A percentile compares a stretch with the other conserved stretches of the same genome.
Conservation (phyloP, 2,113 vertebrate genomes). For the Coptodon rendalli region DNA sequence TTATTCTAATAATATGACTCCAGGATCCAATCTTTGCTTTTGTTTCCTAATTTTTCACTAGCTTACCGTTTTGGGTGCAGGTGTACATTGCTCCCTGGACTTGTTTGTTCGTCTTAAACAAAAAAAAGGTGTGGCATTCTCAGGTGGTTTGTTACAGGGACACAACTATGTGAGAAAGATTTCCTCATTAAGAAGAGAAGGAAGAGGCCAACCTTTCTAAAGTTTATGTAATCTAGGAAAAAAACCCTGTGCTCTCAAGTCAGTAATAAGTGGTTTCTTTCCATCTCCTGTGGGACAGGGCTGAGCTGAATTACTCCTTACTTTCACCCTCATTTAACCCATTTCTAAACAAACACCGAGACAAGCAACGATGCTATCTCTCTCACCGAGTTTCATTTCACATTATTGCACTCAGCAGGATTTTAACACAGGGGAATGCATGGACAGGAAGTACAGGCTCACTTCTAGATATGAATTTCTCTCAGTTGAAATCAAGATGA, state of each 20-base stretch:
- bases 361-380: neutral
- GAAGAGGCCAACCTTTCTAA: neutral
- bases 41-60: neutral
- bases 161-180: neutral
- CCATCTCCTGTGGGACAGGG: neutral
- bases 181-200: neutral
- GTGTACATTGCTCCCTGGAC: neutral
- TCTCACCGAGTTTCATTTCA: neutral
- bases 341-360: neutral
- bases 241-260: neutral
- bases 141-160: neutral
- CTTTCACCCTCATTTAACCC: neutral
- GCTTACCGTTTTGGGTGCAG: neutral
- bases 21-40: neutral
- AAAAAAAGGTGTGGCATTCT: slow-evolving; percentile 9
- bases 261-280: neutral
- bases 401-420: neutral
- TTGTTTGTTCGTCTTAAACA: neutral
- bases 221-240: neutral
- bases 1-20: neutral
- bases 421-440: neutral
- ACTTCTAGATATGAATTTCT: neutral
- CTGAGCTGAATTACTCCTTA: neutral
- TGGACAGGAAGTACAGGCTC: neutral
- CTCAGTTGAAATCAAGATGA: neutral